Percentiles rank a stretch among this genome's conserved stretches.
phyloP scores from a whole-genome alignment of 2,113 vertebrate species.

The Dipodomys stephensi region DNA sequence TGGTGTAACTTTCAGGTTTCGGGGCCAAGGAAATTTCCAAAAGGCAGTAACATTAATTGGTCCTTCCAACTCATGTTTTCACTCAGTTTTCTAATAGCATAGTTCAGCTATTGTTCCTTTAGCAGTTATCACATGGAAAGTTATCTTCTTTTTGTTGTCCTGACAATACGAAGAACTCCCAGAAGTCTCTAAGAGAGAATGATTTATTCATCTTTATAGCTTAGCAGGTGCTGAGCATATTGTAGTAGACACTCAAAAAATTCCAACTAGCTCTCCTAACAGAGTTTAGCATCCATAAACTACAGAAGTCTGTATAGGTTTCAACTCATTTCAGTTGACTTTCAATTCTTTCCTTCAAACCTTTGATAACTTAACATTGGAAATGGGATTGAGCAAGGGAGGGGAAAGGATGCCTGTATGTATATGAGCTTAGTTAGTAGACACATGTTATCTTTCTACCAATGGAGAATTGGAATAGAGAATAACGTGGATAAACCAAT shows the following conservation, averaged over 20 bases:
- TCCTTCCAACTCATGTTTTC: background rate
- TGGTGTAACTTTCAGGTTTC: background rate
- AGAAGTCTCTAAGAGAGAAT: background rate
- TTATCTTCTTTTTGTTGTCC: background rate
- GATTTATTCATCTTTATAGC: background rate
- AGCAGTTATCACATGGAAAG: background rate
- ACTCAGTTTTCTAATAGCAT: background rate
- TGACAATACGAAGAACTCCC: background rate
- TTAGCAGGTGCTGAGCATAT: background rate
- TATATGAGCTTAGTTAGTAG: background rate
- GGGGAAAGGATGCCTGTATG: background rate
- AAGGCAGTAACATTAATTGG: background rate
- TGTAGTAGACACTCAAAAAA: background rate
- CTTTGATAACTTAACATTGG: background rate
- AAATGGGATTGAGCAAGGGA: background rate
- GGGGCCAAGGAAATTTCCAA: background rate
- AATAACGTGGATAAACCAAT: background rate
- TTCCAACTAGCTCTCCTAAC: background rate
- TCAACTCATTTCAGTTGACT: background rate
- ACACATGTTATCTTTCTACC: background rate
- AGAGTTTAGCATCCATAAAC: background rate
- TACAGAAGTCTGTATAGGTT: background rate
- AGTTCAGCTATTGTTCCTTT: background rate
- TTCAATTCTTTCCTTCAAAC: background rate
- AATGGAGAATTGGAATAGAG: background rate